phyloP scores from a whole-genome alignment of 2,888 invertebrate genomes.

The Trichogramma evanescens region DNA sequence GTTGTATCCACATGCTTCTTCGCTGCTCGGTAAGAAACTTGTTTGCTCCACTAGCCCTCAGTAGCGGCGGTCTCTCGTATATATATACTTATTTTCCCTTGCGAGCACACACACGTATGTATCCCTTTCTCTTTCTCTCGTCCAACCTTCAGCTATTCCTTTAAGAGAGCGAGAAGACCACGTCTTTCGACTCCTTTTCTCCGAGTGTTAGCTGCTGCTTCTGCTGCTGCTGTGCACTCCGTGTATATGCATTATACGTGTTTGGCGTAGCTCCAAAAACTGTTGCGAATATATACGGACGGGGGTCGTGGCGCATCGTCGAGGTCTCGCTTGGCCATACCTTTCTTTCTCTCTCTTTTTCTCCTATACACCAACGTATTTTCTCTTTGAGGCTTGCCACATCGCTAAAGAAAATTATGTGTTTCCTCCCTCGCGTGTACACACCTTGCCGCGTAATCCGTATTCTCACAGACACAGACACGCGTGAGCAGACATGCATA shows the following conservation, averaged over 20 bases:
- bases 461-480: no score
- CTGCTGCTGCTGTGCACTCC: not conserved
- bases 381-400: slow-evolving; percentile 15
- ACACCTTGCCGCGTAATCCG: not conserved
- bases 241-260: slow-evolving; percentile 14
- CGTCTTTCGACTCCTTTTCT: no score
- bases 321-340: not conserved
- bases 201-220: no score
- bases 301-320: not conserved
- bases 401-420: slow-evolving; percentile 10
- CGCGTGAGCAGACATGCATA: no score
- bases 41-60: not conserved
- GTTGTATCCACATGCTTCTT: not conserved
- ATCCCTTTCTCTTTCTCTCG: not conserved
- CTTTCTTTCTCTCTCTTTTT: not conserved
- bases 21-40: not conserved
- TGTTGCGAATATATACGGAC: slow-evolving; percentile 3
- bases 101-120: no score
- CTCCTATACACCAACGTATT: not conserved
- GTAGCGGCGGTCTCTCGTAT: not conserved
- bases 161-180: not conserved
- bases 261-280: slow-evolving; percentile 17
- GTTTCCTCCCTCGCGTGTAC: not conserved
- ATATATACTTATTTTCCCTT: not conserved
- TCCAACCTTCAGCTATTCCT: not conserved